Base-by-base conservation (phyloP, 2,888 invertebrate species). In the Exephanes ischioxanthus region DNA sequence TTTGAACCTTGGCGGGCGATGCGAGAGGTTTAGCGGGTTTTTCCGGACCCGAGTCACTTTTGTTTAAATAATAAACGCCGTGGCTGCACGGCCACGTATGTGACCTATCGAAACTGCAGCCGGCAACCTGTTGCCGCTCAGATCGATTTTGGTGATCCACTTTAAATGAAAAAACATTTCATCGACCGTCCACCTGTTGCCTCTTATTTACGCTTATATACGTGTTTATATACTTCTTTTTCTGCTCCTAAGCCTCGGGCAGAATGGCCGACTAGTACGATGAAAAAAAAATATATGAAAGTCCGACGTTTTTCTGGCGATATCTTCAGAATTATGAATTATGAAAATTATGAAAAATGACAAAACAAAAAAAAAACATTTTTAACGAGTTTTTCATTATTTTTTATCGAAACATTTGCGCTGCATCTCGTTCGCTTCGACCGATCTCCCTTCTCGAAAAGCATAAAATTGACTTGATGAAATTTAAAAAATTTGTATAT, bases 151-250 rank as follows among this genome's bases (percentile, higher is more conserved):
- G 53, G 73, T 80, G 63, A 77, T 63, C n/a, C 63, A 68, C 55
- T 81, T 81, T 70, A 68, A 81, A 78, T 81, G 73, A 73, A 63
- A 63, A 77, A 73, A 63, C 73, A 45, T 78, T 73, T 68, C 78
- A 73, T 68, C 78, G 68, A 78, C 30, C 63, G 58, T 73, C 37
- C 61, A 78, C 81, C 53, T 81, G 81, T 78, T 81, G 76, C 76
- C 58, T 4, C 26, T 11, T 58, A 11, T 26, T 11, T 22, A 26
- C 58, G 26, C 26, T 58, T 4, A 58, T 33, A n/a, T 19, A 58
- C n/a, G 45, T 30, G 16, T 26, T 6, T 41, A 11, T 41, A 41
- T 41, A 7, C 16, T 41, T 61, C 26, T 73, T 61, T 73, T 26
- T 14, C 11, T 26, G 11, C 73, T 45, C 16, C 61, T 41, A 73